Base-by-base conservation (phyloP, 1,140 invertebrate genomes). In the Anoplophora glabripennis region DNA sequence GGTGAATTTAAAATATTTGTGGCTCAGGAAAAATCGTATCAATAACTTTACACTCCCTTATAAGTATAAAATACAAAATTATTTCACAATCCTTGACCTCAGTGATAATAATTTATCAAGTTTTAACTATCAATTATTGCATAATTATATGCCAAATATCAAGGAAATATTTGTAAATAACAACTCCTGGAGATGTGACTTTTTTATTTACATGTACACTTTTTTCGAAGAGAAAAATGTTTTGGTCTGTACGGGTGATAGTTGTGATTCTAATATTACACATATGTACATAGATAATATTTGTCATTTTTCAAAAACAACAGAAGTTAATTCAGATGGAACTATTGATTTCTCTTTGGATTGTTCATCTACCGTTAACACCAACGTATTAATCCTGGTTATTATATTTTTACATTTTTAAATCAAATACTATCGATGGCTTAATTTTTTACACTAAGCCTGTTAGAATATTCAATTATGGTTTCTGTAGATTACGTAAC, bases 1-100 rank as follows among this genome's bases (percentile, higher is more conserved):
- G 53, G 41, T 59, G n/a, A 72, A 68, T 42, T 59, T 73, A 46
- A 56, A 59, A 7, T 59, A 64, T 38, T 49, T 73, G 17, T 73
- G 72, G 72, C 56, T 73, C 56, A 67, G 66, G 48, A 65, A 63
- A 38, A 73, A 73, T 54, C 49, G 18, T 5, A 64, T 73, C 11
- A 59, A 7, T 5, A 67, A 71, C 56, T 57, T 73, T 34, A 64
- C 28, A 7, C 41, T 72, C 8, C 60, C 58, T 47, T 65, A 61
- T 42, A 64, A 70, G 41, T 55, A 61, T 8, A 64, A 71, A 55
- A 52, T 64, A 54, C 61, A 64, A 62, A 64, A 58, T 53, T 65
- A 56, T 5, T 57, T 73, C 28, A 63, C 51, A 38, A 47, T 65
- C 57, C 38, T 73, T 37, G 69, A 68, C 56, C 21, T 72, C 41